These are phyloP conservation scores for Ramazzottius varieornatus DNA, from an alignment of 2,888 invertebrate species.

Conservation along the genomic window DNA sequence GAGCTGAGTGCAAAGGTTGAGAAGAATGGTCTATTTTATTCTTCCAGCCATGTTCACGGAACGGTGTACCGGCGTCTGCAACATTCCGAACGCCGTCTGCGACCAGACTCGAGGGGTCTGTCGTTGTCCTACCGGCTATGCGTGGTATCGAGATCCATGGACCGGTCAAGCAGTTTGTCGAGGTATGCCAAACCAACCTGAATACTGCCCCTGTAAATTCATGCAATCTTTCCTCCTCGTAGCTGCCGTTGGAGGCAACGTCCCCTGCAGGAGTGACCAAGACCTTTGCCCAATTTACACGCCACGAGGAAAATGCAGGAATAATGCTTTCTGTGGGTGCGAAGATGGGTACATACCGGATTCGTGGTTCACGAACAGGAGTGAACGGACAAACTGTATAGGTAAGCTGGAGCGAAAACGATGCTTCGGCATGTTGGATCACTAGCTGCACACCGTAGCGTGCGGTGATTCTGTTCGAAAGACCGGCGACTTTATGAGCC, in stretches of 20 bases:
- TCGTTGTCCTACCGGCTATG: not conserved
- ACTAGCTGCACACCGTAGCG: no score
- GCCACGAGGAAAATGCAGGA: not conserved
- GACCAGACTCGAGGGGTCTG: not conserved
- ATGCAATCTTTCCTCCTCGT: not conserved
- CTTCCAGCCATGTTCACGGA: not conserved
- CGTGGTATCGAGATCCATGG: not conserved
- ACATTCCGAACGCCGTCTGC: not conserved
- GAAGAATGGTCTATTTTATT: no score
- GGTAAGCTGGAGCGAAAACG: not conserved
- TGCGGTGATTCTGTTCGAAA: no score
- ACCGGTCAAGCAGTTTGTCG: not conserved
- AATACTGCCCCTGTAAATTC: not conserved
- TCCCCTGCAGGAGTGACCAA: not conserved
- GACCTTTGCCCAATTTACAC: not conserved
- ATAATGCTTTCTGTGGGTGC: not conserved
- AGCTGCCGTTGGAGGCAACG: not conserved
- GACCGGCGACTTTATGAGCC: no score
- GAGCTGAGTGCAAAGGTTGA: not conserved
- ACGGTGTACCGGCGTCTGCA: not conserved
- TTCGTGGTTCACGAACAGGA: not conserved
- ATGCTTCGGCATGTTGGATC: no score
- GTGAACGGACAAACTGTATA: not conserved
- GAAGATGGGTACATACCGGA: slow-evolving; percentile 1
- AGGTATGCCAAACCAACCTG: not conserved